phyloP scores from a whole-genome alignment of 2,113 vertebrate genomes.

The Malurus elegans region DNA sequence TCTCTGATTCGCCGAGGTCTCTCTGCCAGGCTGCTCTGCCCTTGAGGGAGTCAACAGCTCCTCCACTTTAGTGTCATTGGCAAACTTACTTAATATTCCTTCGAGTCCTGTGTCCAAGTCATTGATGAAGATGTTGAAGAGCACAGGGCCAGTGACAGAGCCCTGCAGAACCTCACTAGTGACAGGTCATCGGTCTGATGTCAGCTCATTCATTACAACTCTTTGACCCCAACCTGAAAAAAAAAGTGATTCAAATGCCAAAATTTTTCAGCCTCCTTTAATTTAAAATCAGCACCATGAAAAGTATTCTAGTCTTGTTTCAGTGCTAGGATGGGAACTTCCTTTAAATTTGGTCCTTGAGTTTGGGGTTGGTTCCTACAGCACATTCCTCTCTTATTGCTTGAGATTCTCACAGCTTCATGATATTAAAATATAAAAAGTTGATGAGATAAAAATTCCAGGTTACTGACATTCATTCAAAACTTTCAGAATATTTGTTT shows the following conservation, averaged over 20 bases:
- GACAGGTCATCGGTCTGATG: neutral
- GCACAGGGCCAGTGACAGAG: neutral
- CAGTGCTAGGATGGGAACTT: neutral
- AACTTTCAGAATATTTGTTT: neutral
- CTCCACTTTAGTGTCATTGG: rapidly evolving
- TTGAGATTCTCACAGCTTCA: neutral
- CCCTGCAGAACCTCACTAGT: neutral
- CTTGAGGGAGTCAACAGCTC: neutral
- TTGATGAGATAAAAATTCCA: neutral
- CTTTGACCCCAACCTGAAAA: neutral
- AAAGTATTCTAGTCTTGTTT: neutral
- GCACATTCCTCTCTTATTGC: neutral
- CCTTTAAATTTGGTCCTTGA: neutral
- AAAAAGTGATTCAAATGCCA: neutral
- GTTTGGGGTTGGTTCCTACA: neutral
- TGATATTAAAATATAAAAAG: neutral
- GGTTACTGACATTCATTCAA: neutral
- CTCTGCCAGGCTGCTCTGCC: neutral
- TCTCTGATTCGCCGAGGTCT: neutral
- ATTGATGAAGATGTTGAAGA: neutral
- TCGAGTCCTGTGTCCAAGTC: neutral
- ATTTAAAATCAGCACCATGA: neutral
- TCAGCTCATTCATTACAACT: neutral
- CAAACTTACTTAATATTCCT: neutral
- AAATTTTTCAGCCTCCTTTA: neutral